Conservation (phyloP, 2,797 vertebrate genomes). For the Chiropotes sagulatus region DNA sequence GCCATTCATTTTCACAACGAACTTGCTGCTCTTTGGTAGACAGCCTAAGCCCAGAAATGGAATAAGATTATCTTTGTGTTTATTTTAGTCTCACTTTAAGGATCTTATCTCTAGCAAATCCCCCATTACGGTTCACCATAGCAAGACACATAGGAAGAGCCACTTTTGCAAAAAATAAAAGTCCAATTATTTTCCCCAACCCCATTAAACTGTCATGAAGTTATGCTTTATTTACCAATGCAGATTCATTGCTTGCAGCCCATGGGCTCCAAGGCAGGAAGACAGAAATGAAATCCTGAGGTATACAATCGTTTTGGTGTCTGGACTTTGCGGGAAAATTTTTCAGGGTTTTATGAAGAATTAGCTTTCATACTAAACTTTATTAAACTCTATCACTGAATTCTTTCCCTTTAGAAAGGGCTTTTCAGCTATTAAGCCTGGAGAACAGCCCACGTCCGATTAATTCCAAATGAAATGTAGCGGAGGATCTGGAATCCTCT, state of each 20-base stretch:
- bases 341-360: slow-evolving; percentile 77
- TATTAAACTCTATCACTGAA: slow-evolving; percentile 81
- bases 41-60: slow-evolving; percentile 76
- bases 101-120: slow-evolving; percentile 76
- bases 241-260: slow-evolving; percentile 59
- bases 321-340: slow-evolving; percentile 61
- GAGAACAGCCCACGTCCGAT: slow-evolving; percentile 74
- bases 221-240: slow-evolving; percentile 78
- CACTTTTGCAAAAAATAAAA: slow-evolving; percentile 48
- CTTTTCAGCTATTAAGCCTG: slow-evolving; percentile 80
- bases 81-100: slow-evolving; percentile 79
- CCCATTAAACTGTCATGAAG: slow-evolving; percentile 77
- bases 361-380: slow-evolving; percentile 78
- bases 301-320: slow-evolving; percentile 56
- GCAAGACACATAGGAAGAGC: slow-evolving; percentile 44
- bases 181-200: slow-evolving; percentile 70
- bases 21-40: slow-evolving; percentile 65
- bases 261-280: slow-evolving; percentile 57
- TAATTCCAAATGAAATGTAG: slow-evolving; percentile 84
- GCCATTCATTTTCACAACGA: slow-evolving; percentile 53
- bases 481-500: slow-evolving; percentile 75
- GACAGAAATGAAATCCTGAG: slow-evolving; percentile 52
- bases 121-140: slow-evolving; percentile 61
- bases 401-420: slow-evolving; percentile 80
- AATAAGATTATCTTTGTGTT: slow-evolving; percentile 77